Evolutionary conservation across 2,113 vertebrate species (phyloP), one percentile per base, ranked within the genome.

Genomic region (Eretmochelys imbricata): DNA sequence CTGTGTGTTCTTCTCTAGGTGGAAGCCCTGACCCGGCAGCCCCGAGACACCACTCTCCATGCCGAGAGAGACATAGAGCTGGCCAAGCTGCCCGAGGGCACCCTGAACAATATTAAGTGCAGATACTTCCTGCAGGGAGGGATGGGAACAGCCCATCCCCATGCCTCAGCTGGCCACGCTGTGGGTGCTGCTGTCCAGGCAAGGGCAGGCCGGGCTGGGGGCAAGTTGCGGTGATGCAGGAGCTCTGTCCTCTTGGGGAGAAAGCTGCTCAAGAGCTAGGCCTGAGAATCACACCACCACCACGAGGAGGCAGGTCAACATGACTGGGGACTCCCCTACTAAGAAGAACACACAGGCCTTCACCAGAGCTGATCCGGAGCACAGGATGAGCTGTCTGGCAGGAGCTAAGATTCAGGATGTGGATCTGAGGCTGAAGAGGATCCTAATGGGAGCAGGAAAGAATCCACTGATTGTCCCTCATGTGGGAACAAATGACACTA

Each of bases 1-100:
- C 2, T 1, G 0, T 8, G 24, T 85, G 11, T 5, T 87, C 19
- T 78, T 3, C 42, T 19, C n/a, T 75, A 99, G 99, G 99, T 99
- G 89, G 99, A 99, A 94, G 99, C 99, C 0, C 97, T 99, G 95
- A 99, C 99, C 10, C 97, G 98, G 83, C 99, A 99, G 94, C 98
- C 99, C 0, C 97, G 99, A 31, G 99, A 99, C 95, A 99, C 99
- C 17, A 99, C 99, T 0, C 99, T 99, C 76, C 99, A 99, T 1
- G 99, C 99, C 0, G 99, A 99, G 42, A 97, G 99, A 53, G 99
- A 99, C 98, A 42, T 42, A 0, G 99, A 99, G 97, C 96, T 99
- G 98, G 99, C 99, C 85, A 99, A 99, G 94, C 98, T 99, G 53
- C 99, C 99, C 0, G 99, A 99, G 94, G 99, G 99, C 91, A 99